Base-by-base conservation (phyloP, 2,888 invertebrate genomes). In the Heliconius aoede region DNA sequence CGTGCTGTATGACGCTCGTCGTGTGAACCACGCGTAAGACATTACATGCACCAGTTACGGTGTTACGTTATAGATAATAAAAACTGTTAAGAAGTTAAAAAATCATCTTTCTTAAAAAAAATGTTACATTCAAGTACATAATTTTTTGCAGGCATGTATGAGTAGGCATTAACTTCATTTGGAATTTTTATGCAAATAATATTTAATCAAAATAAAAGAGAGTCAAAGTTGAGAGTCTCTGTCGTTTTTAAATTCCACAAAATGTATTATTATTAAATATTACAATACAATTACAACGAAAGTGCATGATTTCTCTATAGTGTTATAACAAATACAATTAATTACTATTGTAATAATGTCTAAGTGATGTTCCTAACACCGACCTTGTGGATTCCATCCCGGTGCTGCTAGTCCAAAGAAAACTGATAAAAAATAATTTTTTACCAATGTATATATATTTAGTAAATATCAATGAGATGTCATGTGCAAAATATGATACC, bases 321-420 rank as follows among this genome's bases (percentile, higher is more conserved):
- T 55, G 51, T 9, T 55, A 55, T n/a, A 55, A 55, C 46, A 55
- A 55, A 55, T 55, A 55, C 9, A n/a, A 55, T 55, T n/a, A 55
- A n/a, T 55, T 9, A n/a, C n/a, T 9, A n/a, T 18, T 46, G 46
- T 18, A 18, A 46, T 5, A 46, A 46, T 9, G 9, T 55, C n/a
- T 55, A 55, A 55, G 3, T 30, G 62, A 18, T 18, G 28, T 11
- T 15, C 13, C 24, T 40, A 24, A 18, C 8, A 81, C 80, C 28
- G 18, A 90, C 90, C 90, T 87, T 85, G 86, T 75, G 87, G 81
- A 73, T 82, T 85, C 91, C 91, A 91, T 78, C 89, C 90, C n/a
- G 90, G 87, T 79, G 89, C 86, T 55, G 91, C 86, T 83, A 88
- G 76, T 83, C 90, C 90, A 76, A 80, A 82, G 85, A 84, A 85